Conservation (phyloP, 1,140 invertebrate species). For the Drosophila ficusphila region DNA sequence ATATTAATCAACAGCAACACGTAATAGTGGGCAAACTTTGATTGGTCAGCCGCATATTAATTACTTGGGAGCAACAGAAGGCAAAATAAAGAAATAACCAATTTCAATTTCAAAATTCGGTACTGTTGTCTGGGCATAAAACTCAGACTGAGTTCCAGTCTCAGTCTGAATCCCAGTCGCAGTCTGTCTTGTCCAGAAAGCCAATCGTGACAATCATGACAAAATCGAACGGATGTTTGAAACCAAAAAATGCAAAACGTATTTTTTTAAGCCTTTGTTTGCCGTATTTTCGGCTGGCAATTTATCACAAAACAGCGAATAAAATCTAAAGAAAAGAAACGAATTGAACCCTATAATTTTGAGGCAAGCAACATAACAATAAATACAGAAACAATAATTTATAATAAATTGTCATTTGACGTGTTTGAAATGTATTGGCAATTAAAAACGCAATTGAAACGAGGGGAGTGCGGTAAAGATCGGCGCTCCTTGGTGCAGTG, state of each 20-base stretch:
- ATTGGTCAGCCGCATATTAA: slow-evolving; percentile 70
- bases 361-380: slow-evolving; percentile 22
- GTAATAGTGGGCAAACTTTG: slow-evolving; percentile 1
- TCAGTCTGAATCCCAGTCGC: slow-evolving; percentile 23
- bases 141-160: background rate
- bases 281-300: slow-evolving; percentile 51
- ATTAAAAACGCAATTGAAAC: slow-evolving; percentile 65
- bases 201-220: slow-evolving; percentile 80
- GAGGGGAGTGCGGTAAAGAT: slow-evolving; percentile 7
- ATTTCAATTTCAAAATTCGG: slow-evolving; percentile 14
- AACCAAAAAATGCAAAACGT: slow-evolving; percentile 62
- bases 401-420: slow-evolving; percentile 79
- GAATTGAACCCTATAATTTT: slow-evolving; percentile 42
- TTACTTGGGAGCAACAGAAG: slow-evolving; percentile 41
- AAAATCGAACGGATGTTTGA: slow-evolving; percentile 76
- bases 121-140: slow-evolving; percentile 4
- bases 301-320: slow-evolving; percentile 62
- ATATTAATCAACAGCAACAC: background rate
- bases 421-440: slow-evolving; percentile 71
- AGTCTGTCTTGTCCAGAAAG: slow-evolving; percentile 56
- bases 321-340: slow-evolving; percentile 57
- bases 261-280: slow-evolving; percentile 40
- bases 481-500: slow-evolving; percentile 31
- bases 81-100: slow-evolving; percentile 6
- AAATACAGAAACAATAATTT: slow-evolving; percentile 46